Conservation (phyloP, 2,797 vertebrate species). For the Crenichthys baileyi region DNA sequence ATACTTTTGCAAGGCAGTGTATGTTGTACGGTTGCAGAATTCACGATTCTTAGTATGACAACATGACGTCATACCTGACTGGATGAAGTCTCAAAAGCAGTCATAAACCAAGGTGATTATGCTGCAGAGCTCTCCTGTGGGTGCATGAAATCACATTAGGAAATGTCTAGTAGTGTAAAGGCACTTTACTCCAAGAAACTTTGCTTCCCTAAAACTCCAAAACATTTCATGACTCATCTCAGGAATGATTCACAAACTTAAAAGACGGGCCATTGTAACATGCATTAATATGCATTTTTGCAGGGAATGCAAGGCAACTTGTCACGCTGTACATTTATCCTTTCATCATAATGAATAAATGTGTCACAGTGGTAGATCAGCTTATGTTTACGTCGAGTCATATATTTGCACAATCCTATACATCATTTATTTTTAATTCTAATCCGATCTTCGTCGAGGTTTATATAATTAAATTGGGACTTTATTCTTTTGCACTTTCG, state of each 20-base stretch:
- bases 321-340: conserved; percentile 37
- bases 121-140: conserved; percentile 14
- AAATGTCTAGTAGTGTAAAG: conserved; percentile 17
- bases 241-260: conserved; percentile 52
- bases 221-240: conserved; percentile 57
- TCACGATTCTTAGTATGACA: neutral
- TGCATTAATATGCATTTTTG: conserved; percentile 52
- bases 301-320: conserved; percentile 35
- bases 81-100: neutral
- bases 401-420: neutral
- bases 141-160: conserved; percentile 26
- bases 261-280: conserved; percentile 37
- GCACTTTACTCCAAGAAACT: conserved; percentile 42
- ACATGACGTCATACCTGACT: neutral
- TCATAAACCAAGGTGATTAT: conserved; percentile 8
- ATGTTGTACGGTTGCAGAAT: neutral
- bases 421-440: neutral
- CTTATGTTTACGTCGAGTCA: neutral
- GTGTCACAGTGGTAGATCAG: neutral
- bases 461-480: neutral
- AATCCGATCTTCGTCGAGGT: neutral
- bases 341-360: conserved; percentile 48
- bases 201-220: conserved; percentile 58
- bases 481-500: neutral
- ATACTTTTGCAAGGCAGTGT: neutral